Conservation (phyloP, 92 coral and sea anemone genomes). For the Metridium senile region DNA sequence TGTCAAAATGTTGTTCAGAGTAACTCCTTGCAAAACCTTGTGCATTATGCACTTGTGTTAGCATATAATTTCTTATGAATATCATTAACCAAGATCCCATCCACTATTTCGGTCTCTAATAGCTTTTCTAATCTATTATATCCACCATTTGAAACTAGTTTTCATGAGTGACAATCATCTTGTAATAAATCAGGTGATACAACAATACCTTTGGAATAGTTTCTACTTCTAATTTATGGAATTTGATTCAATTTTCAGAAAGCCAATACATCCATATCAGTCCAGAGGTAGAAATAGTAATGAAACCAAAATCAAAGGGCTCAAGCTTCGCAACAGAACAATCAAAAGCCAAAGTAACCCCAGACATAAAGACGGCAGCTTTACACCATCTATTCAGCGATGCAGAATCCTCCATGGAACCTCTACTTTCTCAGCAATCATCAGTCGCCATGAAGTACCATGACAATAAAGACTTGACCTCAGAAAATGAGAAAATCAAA, state of each 20-base stretch:
- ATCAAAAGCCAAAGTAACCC: constrained; percentile 1
- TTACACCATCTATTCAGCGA: constrained; percentile 35
- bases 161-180: too few relatives aligned
- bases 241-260: constrained; percentile 5
- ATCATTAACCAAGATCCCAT: too few relatives aligned
- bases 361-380: constrained; percentile 29
- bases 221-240: too few relatives aligned
- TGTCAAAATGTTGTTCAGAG: too few relatives aligned
- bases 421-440: constrained; percentile 74
- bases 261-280: constrained; percentile 20
- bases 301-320: constrained; percentile 35
- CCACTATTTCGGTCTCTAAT: too few relatives aligned
- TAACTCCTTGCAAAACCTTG: too few relatives aligned
- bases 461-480: constrained; percentile 59
- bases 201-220: too few relatives aligned
- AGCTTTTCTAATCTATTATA: too few relatives aligned
- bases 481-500: constrained; percentile 76
- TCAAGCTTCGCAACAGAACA: constrained; percentile 3
- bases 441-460: constrained; percentile 77
- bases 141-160: too few relatives aligned
- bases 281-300: constrained; percentile 38
- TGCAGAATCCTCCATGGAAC: constrained; percentile 77
- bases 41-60: too few relatives aligned
- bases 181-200: too few relatives aligned
- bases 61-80: too few relatives aligned